phyloP scores from a whole-genome alignment of 2,888 invertebrate species.

The Cybosia mesomella region DNA sequence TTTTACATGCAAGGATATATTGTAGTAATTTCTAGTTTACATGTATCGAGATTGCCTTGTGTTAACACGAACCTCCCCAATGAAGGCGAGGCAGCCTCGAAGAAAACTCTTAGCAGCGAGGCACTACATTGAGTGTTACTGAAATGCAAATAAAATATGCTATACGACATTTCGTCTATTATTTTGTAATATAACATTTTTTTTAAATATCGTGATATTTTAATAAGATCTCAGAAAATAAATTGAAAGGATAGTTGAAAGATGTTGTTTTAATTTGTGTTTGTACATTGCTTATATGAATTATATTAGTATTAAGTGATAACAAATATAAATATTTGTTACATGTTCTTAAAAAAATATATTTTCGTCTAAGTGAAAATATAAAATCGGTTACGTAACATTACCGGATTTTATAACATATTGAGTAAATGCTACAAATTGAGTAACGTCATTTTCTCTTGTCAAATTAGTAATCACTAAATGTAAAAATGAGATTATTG shows the following conservation, averaged over 20 bases:
- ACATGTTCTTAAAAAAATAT: not conserved
- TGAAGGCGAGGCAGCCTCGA: constrained; percentile 8
- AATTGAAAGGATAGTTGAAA: constrained; percentile 32
- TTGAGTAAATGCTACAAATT: constrained; percentile 15
- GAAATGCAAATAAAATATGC: constrained; percentile 46
- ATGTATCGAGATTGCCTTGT: not conserved
- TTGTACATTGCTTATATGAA: constrained; percentile 30
- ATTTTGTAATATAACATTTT: constrained; percentile 29
- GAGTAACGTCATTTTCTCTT: constrained; percentile 9
- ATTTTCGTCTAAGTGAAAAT: not conserved
- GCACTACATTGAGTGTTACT: constrained; percentile 28
- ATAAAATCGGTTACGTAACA: not conserved
- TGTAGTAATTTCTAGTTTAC: not conserved
- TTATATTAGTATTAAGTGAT: constrained; percentile 37
- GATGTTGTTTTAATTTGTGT: constrained; percentile 48
- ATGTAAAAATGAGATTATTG: not conserved
- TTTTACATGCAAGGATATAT: not conserved
- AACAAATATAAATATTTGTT: constrained; percentile 4
- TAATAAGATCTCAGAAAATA: constrained; percentile 52
- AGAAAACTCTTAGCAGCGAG: not conserved
- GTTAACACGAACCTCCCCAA: not conserved
- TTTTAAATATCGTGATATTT: constrained; percentile 36
- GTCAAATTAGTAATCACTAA: not conserved
- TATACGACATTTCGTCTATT: constrained; percentile 45
- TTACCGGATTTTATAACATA: not conserved